Base-by-base conservation (phyloP, 2,113 vertebrate species). In the Holacanthus passer region DNA sequence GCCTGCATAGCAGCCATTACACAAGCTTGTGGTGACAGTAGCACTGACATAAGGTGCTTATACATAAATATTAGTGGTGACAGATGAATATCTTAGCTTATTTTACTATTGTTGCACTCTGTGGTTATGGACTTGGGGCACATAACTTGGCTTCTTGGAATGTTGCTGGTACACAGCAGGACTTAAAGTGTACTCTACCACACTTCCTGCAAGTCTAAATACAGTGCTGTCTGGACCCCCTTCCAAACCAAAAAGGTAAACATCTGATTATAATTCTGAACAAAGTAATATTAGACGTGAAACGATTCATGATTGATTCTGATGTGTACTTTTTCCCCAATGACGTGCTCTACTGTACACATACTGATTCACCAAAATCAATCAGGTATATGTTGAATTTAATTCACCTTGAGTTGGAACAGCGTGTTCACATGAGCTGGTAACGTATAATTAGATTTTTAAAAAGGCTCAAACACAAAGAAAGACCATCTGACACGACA, bases 401-500 rank as follows among this genome's bases (percentile, higher is more conserved):
- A 89, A 90, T 91, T 88, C 75, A 82, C 63, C 74, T 85, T 84
- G 73, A 67, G 73, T 58, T 69, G 41, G 24, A 82, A 73, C 67
- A 83, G 69, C 77, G 50, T 87, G 82, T 81, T 89, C 89, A 90
- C 88, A 90, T 32, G 53, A 73, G 60, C 41, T 70, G 56, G 50
- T 77, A 80, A 84, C 39, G 53, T 70, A 86, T 88, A 93, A 91
- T 91, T 84, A 86, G 68, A 89, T 63, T 32, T 19, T 39, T 7
- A 66, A 72, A 81, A 72, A 72, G 43, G 16, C 77, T 80, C 62
- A 37, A 85, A 88, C 77, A 85, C 87, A 88, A 89, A 88, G 84
- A 88, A 82, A 75, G 77, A 84, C 81, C 84, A 85, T 90, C 82
- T 91, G 92, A 93, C 87, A 87, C 47, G 82, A 91, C 84, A 89